These are phyloP conservation scores for Tragelaphus strepsiceros DNA, from an alignment of 2,113 vertebrate species.

Conservation along the genomic window DNA sequence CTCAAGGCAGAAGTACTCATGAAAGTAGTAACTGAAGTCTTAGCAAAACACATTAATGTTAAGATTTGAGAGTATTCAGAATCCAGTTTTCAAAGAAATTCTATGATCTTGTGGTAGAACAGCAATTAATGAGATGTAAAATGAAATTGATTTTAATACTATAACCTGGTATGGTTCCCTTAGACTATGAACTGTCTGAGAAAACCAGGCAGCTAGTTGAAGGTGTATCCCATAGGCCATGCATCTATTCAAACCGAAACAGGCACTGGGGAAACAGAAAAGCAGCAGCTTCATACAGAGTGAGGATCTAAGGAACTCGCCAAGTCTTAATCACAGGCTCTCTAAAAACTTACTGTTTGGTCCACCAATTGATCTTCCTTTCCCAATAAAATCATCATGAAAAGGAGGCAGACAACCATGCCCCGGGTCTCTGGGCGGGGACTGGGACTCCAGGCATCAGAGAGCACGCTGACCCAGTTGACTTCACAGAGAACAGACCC, in stretches of 20 bases:
- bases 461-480: constrained; percentile 95
- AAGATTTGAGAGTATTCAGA: background rate
- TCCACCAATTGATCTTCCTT: constrained; percentile 91
- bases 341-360: constrained; percentile 82
- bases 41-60: background rate
- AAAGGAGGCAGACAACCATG: constrained; percentile 94
- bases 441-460: constrained; percentile 85
- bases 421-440: constrained; percentile 78
- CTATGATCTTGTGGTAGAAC: background rate
- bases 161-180: background rate
- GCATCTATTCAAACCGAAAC: background rate
- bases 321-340: background rate
- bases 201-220: background rate
- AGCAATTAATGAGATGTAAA: constrained; percentile 6
- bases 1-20: background rate
- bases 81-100: constrained; percentile 22
- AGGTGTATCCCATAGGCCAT: background rate
- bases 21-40: background rate
- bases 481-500: constrained; percentile 93
- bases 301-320: background rate
- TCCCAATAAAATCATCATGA: constrained; percentile 93
- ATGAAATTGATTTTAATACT: background rate
- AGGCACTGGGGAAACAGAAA: background rate
- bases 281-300: background rate
- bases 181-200: background rate